Percentiles rank a stretch among this genome's conserved stretches.
Evolutionary conservation across 1,140 invertebrate species (phyloP).

Genomic region (Drosophila arawakana): DNA sequence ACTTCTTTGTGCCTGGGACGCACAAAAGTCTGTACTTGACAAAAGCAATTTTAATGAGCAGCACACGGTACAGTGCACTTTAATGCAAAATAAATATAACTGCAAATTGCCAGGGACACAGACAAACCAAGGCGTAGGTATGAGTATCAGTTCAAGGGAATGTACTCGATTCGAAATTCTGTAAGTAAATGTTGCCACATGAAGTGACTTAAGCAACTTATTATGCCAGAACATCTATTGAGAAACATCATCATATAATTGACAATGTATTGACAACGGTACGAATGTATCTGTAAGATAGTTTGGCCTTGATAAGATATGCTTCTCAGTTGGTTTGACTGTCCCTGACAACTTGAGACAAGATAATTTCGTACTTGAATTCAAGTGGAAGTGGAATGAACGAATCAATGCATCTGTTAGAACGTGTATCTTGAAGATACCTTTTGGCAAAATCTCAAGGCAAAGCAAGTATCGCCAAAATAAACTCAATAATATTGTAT

Average conservation of each 20-base stretch:
- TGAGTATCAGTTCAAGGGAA: conserved; percentile 32
- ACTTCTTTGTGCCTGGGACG: not conserved
- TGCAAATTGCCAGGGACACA: conserved; percentile 51
- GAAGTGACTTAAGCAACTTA: conserved; percentile 47
- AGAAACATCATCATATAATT: conserved; percentile 30
- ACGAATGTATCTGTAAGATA: conserved; percentile 41
- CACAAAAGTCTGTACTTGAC: conserved; percentile 33
- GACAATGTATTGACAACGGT: conserved; percentile 10
- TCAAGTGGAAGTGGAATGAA: conserved; percentile 20
- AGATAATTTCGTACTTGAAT: conserved; percentile 80
- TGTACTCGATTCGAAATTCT: conserved; percentile 37
- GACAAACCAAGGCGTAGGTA: conserved; percentile 1
- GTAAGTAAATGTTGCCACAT: conserved; percentile 16
- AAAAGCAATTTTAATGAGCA: conserved; percentile 80
- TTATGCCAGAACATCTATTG: conserved; percentile 35
- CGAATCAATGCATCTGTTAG: conserved; percentile 39
- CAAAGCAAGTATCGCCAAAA: conserved; percentile 25
- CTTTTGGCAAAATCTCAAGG: conserved; percentile 32
- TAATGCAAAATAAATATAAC: conserved; percentile 77
- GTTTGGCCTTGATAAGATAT: conserved; percentile 60
- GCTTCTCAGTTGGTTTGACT: conserved; percentile 46
- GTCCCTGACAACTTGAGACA: conserved; percentile 78
- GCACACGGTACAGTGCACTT: conserved; percentile 71
- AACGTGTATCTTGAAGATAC: conserved; percentile 44
- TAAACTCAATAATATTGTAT: conserved; percentile 11